Percentiles rank a stretch among this genome's conserved stretches.
phyloP scores from a whole-genome alignment of 2,113 vertebrate genomes.

The Orthonyx spaldingii region DNA sequence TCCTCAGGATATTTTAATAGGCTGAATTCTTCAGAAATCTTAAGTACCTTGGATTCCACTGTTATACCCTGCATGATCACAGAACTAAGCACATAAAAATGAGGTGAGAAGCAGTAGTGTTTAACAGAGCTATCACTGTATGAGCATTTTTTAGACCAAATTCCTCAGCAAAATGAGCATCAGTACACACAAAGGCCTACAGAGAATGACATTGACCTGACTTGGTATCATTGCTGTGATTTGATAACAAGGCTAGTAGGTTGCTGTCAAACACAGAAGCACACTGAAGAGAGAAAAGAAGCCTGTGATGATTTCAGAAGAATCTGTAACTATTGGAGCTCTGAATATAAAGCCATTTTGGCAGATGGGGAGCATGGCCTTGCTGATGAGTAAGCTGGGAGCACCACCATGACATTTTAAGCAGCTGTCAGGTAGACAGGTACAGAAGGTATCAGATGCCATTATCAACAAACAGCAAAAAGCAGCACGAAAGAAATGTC shows the following conservation, averaged over 20 bases:
- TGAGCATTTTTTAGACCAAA: background rate
- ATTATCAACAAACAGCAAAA: background rate
- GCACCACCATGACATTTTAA: background rate
- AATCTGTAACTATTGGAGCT: background rate
- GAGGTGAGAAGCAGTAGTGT: background rate
- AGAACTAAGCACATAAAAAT: background rate
- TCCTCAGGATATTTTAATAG: background rate
- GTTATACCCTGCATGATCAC: background rate
- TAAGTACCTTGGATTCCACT: background rate
- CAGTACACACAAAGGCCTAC: background rate
- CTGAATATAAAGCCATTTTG: background rate
- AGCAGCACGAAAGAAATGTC: background rate
- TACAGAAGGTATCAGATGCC: background rate
- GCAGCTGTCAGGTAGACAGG: background rate
- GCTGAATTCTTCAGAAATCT: background rate
- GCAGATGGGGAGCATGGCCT: background rate
- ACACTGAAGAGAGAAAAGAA: background rate
- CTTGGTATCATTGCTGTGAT: background rate
- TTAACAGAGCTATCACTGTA: background rate
- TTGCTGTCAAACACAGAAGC: background rate
- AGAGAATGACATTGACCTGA: background rate
- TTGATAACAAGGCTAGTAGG: background rate
- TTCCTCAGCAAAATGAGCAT: background rate
- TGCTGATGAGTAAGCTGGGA: background rate
- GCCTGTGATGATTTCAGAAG: background rate